Conservation (phyloP, 2,888 invertebrate species). For the Drosophila austrosaltans region DNA sequence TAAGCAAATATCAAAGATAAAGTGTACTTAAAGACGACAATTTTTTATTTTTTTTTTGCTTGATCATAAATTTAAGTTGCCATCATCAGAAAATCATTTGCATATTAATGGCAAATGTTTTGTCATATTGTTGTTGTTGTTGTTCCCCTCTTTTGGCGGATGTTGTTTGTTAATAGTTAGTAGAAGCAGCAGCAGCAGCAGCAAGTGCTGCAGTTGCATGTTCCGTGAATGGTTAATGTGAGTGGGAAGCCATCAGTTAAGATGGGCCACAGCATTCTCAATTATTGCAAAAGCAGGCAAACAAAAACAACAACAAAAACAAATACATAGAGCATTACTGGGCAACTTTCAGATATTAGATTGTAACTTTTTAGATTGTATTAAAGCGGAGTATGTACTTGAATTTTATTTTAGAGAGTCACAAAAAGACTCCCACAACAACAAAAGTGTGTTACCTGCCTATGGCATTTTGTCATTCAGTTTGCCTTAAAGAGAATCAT, state of each 20-base stretch:
- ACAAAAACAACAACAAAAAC: constrained; percentile 3
- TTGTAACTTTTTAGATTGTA: constrained; percentile 15
- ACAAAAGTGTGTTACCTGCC: not conserved
- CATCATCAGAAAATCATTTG: constrained; percentile 58
- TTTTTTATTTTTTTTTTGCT: constrained; percentile 31
- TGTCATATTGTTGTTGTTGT: constrained; percentile 44
- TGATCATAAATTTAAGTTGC: constrained; percentile 56
- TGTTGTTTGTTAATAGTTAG: constrained; percentile 29
- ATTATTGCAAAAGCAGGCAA: constrained; percentile 26
- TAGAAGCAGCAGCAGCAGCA: constrained; percentile 42
- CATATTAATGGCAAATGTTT: constrained; percentile 74
- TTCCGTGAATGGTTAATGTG: constrained; percentile 43
- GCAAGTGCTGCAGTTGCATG: constrained; percentile 57
- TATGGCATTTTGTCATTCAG: not conserved
- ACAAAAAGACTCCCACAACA: constrained; percentile 19
- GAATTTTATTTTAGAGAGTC: constrained; percentile 11
- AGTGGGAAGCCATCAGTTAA: constrained; percentile 47
- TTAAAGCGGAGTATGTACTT: not conserved
- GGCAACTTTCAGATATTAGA: constrained; percentile 49
- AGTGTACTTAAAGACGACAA: constrained; percentile 50
- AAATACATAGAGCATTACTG: constrained; percentile 33
- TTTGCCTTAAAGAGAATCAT: not conserved
- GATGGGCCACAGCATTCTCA: constrained; percentile 34
- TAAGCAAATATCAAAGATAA: constrained; percentile 35
- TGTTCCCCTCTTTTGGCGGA: constrained; percentile 36